A percentile compares a stretch with the other conserved stretches of the same genome.
These are phyloP conservation scores for Parapsyche elsis DNA, from an alignment of 1,140 invertebrate genomes.

Conservation along the genomic window DNA sequence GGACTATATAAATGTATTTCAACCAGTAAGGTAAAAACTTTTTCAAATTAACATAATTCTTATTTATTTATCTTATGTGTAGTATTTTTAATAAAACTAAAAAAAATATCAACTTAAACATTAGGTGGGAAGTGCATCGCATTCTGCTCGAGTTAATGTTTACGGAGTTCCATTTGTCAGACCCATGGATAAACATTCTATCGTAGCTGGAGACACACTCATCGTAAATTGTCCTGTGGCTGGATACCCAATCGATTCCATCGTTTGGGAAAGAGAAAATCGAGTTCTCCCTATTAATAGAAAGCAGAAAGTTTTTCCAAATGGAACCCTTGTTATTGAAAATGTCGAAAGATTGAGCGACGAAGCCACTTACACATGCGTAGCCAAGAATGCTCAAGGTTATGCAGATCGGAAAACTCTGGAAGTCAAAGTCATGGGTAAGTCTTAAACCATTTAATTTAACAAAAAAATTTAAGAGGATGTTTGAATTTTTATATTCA, in stretches of 20 bases:
- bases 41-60: background rate
- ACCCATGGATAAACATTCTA: slow-evolving; percentile 93
- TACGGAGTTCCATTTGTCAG: slow-evolving; percentile 91
- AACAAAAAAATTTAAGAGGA: too few relatives aligned
- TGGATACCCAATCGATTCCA: slow-evolving; percentile 92
- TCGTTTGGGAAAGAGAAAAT: slow-evolving; percentile 90
- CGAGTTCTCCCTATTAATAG: slow-evolving; percentile 91
- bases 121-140: slow-evolving; percentile 85
- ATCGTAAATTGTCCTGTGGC: slow-evolving; percentile 92
- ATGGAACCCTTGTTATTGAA: slow-evolving; percentile 93
- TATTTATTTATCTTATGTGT: too few relatives aligned
- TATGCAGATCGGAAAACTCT: slow-evolving; percentile 87
- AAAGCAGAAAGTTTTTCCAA: slow-evolving; percentile 93
- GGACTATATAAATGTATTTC: slow-evolving; percentile 93
- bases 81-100: background rate
- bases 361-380: slow-evolving; percentile 94
- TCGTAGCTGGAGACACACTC: slow-evolving; percentile 91
- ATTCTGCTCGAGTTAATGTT: slow-evolving; percentile 89
- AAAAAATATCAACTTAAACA: too few relatives aligned
- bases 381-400: slow-evolving; percentile 89
- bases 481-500: too few relatives aligned
- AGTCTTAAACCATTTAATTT: slow-evolving; percentile 62
- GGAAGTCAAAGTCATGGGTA: slow-evolving; percentile 97
- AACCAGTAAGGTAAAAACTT: slow-evolving; percentile 78
- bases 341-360: slow-evolving; percentile 92